Percentiles rank a stretch among this genome's conserved stretches.
Evolutionary conservation across 2,888 invertebrate genomes (phyloP).

Genomic region (Rhynchonema sp.): DNA sequence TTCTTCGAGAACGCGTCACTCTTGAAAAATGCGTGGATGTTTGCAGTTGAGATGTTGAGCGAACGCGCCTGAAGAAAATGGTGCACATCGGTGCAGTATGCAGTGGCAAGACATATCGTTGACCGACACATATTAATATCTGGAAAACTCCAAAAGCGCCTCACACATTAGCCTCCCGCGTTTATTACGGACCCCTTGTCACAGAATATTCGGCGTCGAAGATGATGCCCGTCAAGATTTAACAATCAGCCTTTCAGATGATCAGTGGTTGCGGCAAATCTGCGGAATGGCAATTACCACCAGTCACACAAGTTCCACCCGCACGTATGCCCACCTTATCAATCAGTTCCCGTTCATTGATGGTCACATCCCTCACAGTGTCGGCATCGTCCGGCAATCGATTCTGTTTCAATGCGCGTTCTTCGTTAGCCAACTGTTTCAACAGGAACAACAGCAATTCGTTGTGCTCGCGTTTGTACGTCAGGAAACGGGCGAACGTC

Average conservation of each 20-base stretch:
- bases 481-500: constrained; percentile 78
- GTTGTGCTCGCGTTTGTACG: constrained; percentile 83
- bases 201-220: too few species aligned
- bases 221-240: too few species aligned
- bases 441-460: constrained; percentile 84
- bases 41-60: constrained; percentile 53
- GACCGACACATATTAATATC: too few species aligned
- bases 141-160: too few species aligned
- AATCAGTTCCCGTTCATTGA: constrained; percentile 59
- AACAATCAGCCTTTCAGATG: neutral
- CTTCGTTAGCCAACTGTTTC: constrained; percentile 47
- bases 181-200: too few species aligned
- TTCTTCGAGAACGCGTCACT: constrained; percentile 72
- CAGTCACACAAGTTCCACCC: too few species aligned
- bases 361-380: constrained; percentile 44
- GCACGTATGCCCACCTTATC: constrained; percentile 46
- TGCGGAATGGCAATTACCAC: too few species aligned
- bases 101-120: too few species aligned
- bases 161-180: too few species aligned
- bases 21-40: constrained; percentile 70
- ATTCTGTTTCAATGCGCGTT: constrained; percentile 15
- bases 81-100: too few species aligned
- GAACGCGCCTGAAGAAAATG: constrained; percentile 62
- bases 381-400: constrained; percentile 3
- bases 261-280: neutral